Percentiles rank a stretch among this genome's conserved stretches.
Evolutionary conservation across 2,113 vertebrate species (phyloP).

Genomic region (Ammospiza nelsoni): DNA sequence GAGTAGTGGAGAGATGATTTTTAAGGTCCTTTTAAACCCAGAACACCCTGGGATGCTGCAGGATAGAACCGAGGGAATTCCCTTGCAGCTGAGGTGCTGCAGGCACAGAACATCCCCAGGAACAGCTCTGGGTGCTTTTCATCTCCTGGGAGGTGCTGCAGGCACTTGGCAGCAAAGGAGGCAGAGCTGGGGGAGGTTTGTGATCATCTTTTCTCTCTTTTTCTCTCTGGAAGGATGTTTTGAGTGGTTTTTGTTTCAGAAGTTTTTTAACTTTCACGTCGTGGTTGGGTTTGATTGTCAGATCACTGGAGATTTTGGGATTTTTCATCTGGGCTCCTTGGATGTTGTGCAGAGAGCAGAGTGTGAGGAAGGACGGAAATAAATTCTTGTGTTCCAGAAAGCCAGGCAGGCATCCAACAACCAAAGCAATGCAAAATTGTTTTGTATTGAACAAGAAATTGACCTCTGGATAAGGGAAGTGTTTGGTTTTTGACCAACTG

Average conservation of each 20-base stretch:
- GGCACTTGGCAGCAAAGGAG: not conserved
- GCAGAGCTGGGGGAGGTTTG: not conserved
- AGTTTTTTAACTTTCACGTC: accelerated
- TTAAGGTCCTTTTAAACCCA: not conserved
- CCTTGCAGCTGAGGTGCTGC: not conserved
- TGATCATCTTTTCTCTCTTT: not conserved
- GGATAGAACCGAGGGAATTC: accelerated
- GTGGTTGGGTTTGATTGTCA: not conserved
- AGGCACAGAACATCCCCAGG: not conserved
- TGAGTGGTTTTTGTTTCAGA: not conserved
- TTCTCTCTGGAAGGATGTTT: not conserved
- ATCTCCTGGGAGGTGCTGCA: not conserved
- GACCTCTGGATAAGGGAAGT: not conserved
- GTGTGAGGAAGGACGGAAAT: not conserved
- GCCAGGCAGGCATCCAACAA: not conserved
- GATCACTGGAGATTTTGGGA: not conserved
- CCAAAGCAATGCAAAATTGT: not conserved
- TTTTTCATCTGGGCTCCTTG: not conserved
- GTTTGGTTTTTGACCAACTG: not conserved
- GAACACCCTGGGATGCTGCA: not conserved
- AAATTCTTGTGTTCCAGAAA: not conserved
- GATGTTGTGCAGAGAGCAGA: not conserved
- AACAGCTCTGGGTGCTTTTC: not conserved
- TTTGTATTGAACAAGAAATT: not conserved
- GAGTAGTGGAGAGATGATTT: accelerated